Evolutionary conservation across 2,113 vertebrate genomes (phyloP).

Genomic region (Thomomys bottae): DNA sequence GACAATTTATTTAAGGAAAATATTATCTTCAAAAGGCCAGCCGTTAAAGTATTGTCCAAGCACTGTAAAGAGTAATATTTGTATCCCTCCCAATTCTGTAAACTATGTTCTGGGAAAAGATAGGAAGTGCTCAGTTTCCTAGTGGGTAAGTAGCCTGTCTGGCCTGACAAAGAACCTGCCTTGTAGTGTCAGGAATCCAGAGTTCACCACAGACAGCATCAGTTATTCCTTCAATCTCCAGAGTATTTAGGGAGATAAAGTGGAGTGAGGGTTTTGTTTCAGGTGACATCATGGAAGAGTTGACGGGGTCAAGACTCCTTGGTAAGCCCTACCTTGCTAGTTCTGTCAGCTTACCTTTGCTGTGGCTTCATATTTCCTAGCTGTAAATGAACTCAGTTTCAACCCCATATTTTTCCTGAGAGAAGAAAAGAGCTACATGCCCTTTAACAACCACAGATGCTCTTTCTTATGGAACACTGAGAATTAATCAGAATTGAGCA

Average conservation of each 20-base stretch:
- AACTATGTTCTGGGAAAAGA: neutral
- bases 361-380: conserved; percentile 57
- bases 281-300: conserved; percentile 45
- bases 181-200: neutral
- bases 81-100: neutral
- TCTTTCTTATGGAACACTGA: conserved; percentile 45
- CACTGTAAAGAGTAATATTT: neutral
- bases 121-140: neutral
- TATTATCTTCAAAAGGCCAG: neutral
- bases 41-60: neutral
- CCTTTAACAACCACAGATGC: conserved; percentile 58
- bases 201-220: neutral
- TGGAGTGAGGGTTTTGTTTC: conserved; percentile 65
- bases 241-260: conserved; percentile 15
- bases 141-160: neutral
- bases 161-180: neutral
- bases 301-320: neutral
- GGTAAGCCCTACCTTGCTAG: conserved; percentile 8
- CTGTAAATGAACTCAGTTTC: conserved; percentile 53
- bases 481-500: conserved; percentile 17
- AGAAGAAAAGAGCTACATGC: neutral
- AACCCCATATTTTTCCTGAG: conserved; percentile 61
- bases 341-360: neutral
- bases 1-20: neutral
- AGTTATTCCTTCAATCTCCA: conserved; percentile 23